A percentile compares a stretch with the other conserved stretches of the same genome.
Conservation (phyloP, 1,140 invertebrate genomes). For the Neoseiulus cucumeris region DNA sequence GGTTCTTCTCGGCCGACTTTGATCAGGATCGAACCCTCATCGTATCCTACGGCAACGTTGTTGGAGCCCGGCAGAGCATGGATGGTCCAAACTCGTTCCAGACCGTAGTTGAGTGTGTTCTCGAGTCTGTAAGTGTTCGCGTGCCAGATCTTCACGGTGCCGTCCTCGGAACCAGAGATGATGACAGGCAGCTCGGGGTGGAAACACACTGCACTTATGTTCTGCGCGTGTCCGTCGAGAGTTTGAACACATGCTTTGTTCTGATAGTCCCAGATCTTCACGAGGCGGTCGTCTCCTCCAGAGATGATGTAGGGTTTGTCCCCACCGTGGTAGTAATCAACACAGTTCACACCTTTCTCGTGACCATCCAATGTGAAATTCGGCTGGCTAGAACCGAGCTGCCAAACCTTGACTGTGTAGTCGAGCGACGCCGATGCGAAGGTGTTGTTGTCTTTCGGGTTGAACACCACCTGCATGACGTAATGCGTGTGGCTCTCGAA, state of each 20-base stretch:
- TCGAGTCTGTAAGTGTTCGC: conserved; percentile 90
- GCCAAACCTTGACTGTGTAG: conserved; percentile 93
- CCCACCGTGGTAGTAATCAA: conserved; percentile 98
- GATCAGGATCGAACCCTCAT: conserved; percentile 93
- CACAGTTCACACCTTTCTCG: conserved; percentile 96
- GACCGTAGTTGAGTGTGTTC: conserved; percentile 89
- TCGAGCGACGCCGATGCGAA: conserved; percentile 96
- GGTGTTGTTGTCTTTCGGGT: conserved; percentile 99
- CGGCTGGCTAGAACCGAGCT: conserved; percentile 79
- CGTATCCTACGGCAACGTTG: conserved; percentile 90
- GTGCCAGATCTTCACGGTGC: conserved; percentile 89
- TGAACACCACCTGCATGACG: conserved; percentile 98
- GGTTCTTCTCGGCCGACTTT: conserved; percentile 95
- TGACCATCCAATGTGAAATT: conserved; percentile 98
- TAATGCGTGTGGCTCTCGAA: conserved; percentile 98
- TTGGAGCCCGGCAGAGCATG: conserved; percentile 85
- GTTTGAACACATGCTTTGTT: conserved; percentile 99
- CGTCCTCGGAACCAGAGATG: conserved; percentile 91
- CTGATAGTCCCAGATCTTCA: conserved; percentile 98
- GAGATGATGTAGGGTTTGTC: conserved; percentile 99
- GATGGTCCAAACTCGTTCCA: conserved; percentile 95
- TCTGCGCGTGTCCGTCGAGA: conserved; percentile 86
- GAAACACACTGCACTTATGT: conserved; percentile 69
- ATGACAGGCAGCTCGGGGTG: conserved; percentile 95
- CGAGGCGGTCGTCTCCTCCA: conserved; percentile 85